Conservation (phyloP, 2,113 vertebrate genomes). For the Octodon degus region DNA sequence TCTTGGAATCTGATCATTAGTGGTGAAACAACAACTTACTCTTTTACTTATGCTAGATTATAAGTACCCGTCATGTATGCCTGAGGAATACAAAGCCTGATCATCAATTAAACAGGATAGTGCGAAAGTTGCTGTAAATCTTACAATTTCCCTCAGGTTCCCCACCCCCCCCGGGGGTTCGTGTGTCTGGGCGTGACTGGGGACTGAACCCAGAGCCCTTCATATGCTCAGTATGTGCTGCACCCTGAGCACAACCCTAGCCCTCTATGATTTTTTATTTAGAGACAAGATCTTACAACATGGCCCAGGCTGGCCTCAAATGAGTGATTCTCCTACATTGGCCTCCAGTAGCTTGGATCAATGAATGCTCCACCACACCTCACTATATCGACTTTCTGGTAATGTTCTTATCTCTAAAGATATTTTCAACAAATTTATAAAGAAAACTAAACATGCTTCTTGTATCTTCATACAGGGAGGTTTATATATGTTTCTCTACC, state of each 20-base stretch:
- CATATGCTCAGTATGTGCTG: neutral
- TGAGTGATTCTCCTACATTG: neutral
- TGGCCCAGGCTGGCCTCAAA: neutral
- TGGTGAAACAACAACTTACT: neutral
- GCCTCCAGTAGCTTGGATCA: neutral
- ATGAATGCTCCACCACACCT: neutral
- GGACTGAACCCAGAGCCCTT: neutral
- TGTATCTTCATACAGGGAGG: neutral
- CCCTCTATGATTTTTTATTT: neutral
- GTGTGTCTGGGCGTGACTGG: too few relatives aligned
- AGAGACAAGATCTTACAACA: neutral
- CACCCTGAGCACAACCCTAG: neutral
- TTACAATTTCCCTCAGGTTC: conserved; percentile 36
- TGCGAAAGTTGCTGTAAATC: neutral
- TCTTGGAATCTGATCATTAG: neutral
- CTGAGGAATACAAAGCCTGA: conserved; percentile 6
- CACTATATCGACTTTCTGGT: neutral
- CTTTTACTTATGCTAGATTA: neutral
- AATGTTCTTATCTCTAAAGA: neutral
- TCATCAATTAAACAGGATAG: neutral
- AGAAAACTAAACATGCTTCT: neutral
- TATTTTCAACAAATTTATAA: neutral
- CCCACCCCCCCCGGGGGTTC: too few relatives aligned
- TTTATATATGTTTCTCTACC: neutral
- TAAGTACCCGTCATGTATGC: neutral